Conservation (phyloP, 2,888 invertebrate species). For the Cosmopolites sordidus region DNA sequence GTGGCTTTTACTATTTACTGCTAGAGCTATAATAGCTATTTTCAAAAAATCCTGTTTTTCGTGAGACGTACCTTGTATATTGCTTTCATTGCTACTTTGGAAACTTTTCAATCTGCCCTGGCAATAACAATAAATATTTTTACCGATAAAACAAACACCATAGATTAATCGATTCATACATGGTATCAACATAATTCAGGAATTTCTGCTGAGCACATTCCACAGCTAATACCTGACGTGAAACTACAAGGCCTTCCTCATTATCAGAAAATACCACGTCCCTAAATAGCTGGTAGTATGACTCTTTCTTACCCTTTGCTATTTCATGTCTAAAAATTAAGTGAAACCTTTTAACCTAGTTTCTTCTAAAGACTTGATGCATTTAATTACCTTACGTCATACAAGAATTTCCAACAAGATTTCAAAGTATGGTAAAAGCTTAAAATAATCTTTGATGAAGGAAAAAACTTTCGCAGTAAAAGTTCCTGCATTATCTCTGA, state of each 20-base stretch:
- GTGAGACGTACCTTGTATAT: no score
- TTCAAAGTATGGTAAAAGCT: slow-evolving; percentile 17
- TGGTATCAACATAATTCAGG: slow-evolving; percentile 14
- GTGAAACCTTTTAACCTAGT: no score
- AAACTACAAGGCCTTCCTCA: slow-evolving; percentile 12
- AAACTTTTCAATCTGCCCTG: no score
- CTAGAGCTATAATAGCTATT: no score
- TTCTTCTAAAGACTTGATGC: not conserved
- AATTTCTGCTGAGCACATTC: slow-evolving; percentile 19
- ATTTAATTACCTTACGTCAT: slow-evolving; percentile 10
- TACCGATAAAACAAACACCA: slow-evolving; percentile 21
- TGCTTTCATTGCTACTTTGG: no score
- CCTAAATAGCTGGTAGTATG: slow-evolving; percentile 19
- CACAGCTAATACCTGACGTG: slow-evolving; percentile 16
- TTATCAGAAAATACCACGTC: slow-evolving; percentile 19
- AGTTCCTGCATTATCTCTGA: slow-evolving; percentile 13
- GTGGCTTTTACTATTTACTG: no score
- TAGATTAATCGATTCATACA: slow-evolving; percentile 12
- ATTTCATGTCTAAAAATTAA: slow-evolving; percentile 20
- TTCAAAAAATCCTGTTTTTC: no score
- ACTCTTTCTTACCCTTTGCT: slow-evolving; percentile 14
- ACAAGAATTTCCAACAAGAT: slow-evolving; percentile 15
- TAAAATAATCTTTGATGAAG: slow-evolving; percentile 12
- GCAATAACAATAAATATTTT: not conserved
- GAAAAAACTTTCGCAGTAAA: slow-evolving; percentile 12